Percentiles rank a stretch among this genome's conserved stretches.
phyloP scores from a whole-genome alignment of 2,113 vertebrate species.

The Lontra canadensis region DNA sequence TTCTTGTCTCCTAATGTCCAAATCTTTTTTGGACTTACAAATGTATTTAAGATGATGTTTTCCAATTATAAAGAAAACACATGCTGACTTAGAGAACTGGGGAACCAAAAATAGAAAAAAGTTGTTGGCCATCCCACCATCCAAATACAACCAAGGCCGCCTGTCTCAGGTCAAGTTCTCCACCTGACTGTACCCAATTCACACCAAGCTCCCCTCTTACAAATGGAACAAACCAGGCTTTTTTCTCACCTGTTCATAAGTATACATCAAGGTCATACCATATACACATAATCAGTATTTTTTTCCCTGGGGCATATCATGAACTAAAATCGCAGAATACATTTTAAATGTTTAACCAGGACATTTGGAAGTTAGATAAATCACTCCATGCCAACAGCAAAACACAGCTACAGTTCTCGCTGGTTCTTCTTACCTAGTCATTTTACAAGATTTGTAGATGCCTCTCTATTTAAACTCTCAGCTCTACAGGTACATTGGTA shows the following conservation, averaged over 20 bases:
- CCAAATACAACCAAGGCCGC: background rate
- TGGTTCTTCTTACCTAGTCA: background rate
- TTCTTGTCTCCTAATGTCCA: background rate
- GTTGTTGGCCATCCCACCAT: background rate
- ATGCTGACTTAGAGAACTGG: background rate
- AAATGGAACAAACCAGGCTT: background rate
- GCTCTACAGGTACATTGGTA: background rate
- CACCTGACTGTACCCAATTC: background rate
- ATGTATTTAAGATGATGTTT: background rate
- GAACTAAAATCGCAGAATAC: background rate
- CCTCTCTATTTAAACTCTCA: background rate
- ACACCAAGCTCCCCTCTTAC: background rate
- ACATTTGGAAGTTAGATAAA: background rate
- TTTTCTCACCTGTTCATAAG: background rate
- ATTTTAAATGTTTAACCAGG: background rate
- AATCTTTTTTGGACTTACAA: background rate
- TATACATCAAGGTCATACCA: background rate
- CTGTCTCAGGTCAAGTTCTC: background rate
- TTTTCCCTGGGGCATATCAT: background rate
- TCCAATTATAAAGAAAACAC: background rate
- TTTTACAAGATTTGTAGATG: background rate
- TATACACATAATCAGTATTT: background rate
- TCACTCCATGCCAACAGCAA: background rate
- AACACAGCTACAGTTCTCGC: background rate
- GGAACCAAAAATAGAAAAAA: background rate